Base-by-base conservation (phyloP, 92 coral and sea anemone species). In the Porites lobata region DNA sequence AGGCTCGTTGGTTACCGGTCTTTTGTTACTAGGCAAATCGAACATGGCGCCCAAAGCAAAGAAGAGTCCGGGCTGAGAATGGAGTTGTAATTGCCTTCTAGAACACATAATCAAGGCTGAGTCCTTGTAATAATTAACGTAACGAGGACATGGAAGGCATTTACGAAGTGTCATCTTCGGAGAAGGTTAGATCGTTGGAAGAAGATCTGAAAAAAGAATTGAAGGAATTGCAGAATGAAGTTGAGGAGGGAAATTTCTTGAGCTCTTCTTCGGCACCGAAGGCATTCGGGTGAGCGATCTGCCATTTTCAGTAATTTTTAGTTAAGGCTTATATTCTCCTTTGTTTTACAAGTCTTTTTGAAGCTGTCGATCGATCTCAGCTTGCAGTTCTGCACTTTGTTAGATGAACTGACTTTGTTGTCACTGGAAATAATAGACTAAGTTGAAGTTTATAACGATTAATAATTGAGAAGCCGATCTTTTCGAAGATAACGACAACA, bases 181-280 rank as follows among this genome's bases (percentile, higher is more conserved):
- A 97, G 59, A 95, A 96, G 62, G 99, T 97, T 19, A 93, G 92
- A 83, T 65, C 98, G 26, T 56, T 95, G 19, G 99, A 97, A 71
- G 98, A 97, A 68, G 99, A 97, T 78, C 91, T 97, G 15, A 93
- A 87, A 9, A 95, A 97, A 72, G 99, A 97, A 74, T 81, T 97
- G 69, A 95, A 96, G 78, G 98, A 97, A 65, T 88, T 97, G 9
- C 99, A 97, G 83, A 94, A 92, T 83, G 99, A 96, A 84, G 94
- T 97, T 71, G 99, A 97, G 83, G 99, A 97, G 59, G 95, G 98
- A 79, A 96, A 92, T 74, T 94, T 94, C 79, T 72, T 97, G 80
- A 91, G 90, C 71, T 86, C 93, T 0, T 72, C 88, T 9, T 19
- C 86, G 43, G 61, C 82, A 17, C 83, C 89, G 11, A 97, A 94